These are phyloP conservation scores for Koerneria pararmatus DNA, from an alignment of 2,888 invertebrate species.

Conservation along the genomic window DNA sequence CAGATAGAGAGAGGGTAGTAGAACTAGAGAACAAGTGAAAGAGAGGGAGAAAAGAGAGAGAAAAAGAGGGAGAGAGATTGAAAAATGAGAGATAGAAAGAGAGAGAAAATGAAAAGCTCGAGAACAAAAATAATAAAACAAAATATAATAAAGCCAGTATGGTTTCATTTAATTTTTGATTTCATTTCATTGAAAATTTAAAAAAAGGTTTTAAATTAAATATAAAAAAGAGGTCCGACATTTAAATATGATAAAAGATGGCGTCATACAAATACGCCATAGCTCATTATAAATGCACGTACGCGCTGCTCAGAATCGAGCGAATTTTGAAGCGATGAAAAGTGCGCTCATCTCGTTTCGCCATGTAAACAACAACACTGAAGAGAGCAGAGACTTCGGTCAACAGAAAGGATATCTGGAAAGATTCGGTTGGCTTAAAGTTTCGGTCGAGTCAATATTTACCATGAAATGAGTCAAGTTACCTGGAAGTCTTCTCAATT, in stretches of 20 bases:
- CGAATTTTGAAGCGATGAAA: conserved; percentile 56
- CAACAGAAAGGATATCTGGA: conserved; percentile 50
- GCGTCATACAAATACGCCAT: no score
- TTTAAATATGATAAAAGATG: no score
- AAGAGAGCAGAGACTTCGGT: conserved; percentile 56
- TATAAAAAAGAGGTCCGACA: no score
- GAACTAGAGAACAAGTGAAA: neutral
- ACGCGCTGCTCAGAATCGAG: conserved; percentile 27
- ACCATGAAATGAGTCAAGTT: neutral
- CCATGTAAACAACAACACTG: conserved; percentile 58
- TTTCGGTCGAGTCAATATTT: no score
- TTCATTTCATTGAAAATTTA: neutral
- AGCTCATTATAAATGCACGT: no score
- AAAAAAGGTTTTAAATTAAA: neutral
- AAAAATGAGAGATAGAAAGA: neutral
- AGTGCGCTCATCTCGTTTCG: conserved; percentile 58
- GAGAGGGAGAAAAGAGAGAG: no score
- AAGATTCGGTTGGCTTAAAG: no score
- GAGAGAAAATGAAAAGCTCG: no score
- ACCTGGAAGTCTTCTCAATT: neutral
- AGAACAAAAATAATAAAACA: no score
- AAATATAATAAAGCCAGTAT: no score
- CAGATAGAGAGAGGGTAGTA: neutral
- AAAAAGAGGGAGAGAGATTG: neutral
- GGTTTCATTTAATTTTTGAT: no score